These are phyloP conservation scores for Catalaphyllia jardinei DNA, from an alignment of 64 coral and sea anemone species.

Conservation along the genomic window DNA sequence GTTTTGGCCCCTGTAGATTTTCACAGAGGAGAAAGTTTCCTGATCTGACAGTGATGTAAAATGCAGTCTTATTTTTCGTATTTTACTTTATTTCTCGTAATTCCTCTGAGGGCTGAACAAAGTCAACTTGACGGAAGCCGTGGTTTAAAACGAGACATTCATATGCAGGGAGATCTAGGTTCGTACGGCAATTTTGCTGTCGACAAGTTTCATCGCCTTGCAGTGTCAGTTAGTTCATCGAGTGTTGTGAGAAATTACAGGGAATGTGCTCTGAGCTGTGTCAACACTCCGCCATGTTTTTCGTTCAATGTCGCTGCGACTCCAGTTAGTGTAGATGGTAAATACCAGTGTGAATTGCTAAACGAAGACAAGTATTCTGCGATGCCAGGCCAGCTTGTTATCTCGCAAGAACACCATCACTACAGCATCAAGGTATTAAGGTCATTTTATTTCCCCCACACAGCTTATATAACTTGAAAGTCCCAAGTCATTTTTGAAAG, in stretches of 20 bases:
- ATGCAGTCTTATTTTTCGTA: not conserved
- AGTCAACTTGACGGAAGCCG: not conserved
- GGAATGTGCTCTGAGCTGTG: not conserved
- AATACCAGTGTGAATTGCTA: not conserved
- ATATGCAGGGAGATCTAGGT: not conserved
- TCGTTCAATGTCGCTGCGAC: slow-evolving; percentile 1
- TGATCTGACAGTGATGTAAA: not conserved
- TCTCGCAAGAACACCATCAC: not conserved
- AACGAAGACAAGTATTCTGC: not conserved
- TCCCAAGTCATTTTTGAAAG: too few species aligned
- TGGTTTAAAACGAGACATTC: not conserved
- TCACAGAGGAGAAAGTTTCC: not conserved
- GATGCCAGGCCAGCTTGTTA: not conserved
- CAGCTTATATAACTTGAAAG: too few species aligned
- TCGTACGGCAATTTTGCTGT: slow-evolving; percentile 9
- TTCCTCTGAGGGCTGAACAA: not conserved
- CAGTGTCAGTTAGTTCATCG: slow-evolving; percentile 6
- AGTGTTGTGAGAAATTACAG: not conserved
- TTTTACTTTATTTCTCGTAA: not conserved
- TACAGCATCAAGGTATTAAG: not conserved
- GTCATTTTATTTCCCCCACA: too few species aligned
- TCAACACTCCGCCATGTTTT: not conserved
- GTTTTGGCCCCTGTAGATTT: not conserved
- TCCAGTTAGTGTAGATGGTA: not conserved
- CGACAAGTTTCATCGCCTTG: not conserved